A percentile compares a stretch with the other conserved stretches of the same genome.
These are phyloP conservation scores for Drosophila greeni DNA, from an alignment of 2,888 invertebrate species.

Conservation along the genomic window DNA sequence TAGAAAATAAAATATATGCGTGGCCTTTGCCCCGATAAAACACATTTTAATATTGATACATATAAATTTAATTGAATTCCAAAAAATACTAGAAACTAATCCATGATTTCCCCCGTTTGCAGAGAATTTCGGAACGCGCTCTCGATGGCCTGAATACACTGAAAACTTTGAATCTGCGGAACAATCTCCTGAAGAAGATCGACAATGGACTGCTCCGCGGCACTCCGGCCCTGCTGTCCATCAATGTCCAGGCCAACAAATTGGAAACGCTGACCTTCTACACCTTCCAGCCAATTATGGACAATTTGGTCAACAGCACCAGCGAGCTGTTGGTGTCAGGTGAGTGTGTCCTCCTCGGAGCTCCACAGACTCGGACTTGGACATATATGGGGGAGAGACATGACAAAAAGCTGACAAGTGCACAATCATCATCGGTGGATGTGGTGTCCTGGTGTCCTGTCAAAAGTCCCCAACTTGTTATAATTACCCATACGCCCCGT, in stretches of 20 bases:
- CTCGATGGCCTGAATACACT: constrained; percentile 87
- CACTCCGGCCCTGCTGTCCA: constrained; percentile 85
- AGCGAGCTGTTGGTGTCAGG: constrained; percentile 88
- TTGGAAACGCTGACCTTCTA: constrained; percentile 88
- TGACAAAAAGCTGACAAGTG: constrained; percentile 48
- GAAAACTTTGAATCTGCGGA: constrained; percentile 85
- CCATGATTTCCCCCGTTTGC: constrained; percentile 41
- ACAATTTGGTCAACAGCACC: constrained; percentile 86
- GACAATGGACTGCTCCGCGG: constrained; percentile 86
- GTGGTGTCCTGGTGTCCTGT: constrained; percentile 24
- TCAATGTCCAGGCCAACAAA: constrained; percentile 88
- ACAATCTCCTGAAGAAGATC: constrained; percentile 86
- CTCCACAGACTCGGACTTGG: constrained; percentile 23
- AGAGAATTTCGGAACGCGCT: constrained; percentile 87
- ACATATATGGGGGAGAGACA: constrained; percentile 28
- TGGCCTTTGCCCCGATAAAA: constrained; percentile 6
- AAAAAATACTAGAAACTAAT: constrained; percentile 20
- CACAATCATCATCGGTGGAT: constrained; percentile 19
- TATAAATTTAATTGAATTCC: constrained; percentile 27
- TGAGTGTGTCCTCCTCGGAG: constrained; percentile 76
- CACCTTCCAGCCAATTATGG: constrained; percentile 86
- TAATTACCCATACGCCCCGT: constrained; percentile 70
- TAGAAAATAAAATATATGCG: constrained; percentile 4
- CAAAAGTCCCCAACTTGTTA: constrained; percentile 55
- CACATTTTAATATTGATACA: neutral